Conservation (phyloP, 2,888 invertebrate genomes). For the Papilio gigon region DNA sequence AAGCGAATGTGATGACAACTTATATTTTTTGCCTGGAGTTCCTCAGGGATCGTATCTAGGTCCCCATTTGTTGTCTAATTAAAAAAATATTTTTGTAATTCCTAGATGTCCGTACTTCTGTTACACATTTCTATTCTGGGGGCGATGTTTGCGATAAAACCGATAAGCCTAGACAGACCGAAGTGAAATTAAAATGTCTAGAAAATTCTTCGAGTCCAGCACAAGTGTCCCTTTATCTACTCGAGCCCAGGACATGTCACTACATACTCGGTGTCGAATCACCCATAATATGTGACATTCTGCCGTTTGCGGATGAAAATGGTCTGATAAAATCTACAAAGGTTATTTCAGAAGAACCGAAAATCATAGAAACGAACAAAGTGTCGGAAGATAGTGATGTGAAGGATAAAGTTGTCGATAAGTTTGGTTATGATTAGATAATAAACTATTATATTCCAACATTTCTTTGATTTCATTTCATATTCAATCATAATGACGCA, state of each 20-base stretch:
- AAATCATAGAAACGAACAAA: background rate
- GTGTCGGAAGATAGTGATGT: background rate
- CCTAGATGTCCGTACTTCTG: conserved; percentile 84
- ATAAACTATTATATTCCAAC: conserved; percentile 25
- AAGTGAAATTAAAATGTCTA: conserved; percentile 91
- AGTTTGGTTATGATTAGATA: conserved; percentile 39
- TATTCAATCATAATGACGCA: no score
- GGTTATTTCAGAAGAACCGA: background rate
- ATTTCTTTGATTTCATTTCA: conserved; percentile 9
- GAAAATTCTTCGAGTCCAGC: conserved; percentile 88
- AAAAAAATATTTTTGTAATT: conserved; percentile 25
- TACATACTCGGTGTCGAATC: conserved; percentile 98
- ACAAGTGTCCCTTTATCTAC: conserved; percentile 92
- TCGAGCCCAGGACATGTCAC: conserved; percentile 96
- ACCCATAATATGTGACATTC: conserved; percentile 92
- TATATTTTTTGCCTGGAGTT: background rate
- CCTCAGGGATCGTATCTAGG: background rate
- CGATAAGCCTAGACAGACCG: conserved; percentile 89
- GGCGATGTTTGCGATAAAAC: conserved; percentile 95
- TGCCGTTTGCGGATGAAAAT: conserved; percentile 90
- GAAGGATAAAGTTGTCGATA: conserved; percentile 26
- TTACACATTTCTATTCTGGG: conserved; percentile 93
- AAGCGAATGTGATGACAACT: background rate
- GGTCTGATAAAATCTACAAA: conserved; percentile 82
- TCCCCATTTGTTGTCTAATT: background rate